phyloP scores from a whole-genome alignment of 2,797 vertebrate species.

The Strix occidentalis region DNA sequence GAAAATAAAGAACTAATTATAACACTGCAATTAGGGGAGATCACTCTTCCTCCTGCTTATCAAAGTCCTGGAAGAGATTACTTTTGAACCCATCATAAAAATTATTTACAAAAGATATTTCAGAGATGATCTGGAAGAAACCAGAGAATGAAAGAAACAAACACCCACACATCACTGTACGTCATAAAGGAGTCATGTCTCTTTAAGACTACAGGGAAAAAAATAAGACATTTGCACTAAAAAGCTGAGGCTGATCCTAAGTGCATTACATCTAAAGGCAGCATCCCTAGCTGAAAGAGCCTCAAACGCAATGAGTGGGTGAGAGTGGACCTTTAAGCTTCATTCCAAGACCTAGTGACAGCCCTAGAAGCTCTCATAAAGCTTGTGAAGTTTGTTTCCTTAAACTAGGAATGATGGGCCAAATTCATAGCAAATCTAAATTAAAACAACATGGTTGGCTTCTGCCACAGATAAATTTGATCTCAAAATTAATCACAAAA shows the following conservation, averaged over 20 bases:
- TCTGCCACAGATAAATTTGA: neutral
- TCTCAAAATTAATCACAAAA: neutral
- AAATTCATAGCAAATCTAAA: neutral
- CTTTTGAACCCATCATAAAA: neutral
- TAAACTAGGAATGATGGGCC: neutral
- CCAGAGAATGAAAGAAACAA: neutral
- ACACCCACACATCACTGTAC: accelerated
- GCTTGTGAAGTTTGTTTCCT: neutral
- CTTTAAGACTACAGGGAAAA: neutral
- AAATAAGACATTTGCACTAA: neutral
- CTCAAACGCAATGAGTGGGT: neutral
- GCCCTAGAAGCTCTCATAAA: neutral
- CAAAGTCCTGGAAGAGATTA: neutral
- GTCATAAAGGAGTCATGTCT: neutral
- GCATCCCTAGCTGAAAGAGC: neutral
- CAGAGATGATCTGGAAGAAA: neutral
- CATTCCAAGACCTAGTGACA: neutral
- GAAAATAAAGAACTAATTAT: neutral
- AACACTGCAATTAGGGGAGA: neutral
- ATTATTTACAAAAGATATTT: neutral
- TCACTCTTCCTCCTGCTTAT: neutral
- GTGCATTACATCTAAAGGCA: neutral
- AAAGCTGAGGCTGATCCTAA: neutral
- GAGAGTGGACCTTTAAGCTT: neutral
- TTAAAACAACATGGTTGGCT: neutral